A percentile compares a stretch with the other conserved stretches of the same genome.
Conservation (phyloP, 1,140 invertebrate species). For the Harlomillsia oculata region DNA sequence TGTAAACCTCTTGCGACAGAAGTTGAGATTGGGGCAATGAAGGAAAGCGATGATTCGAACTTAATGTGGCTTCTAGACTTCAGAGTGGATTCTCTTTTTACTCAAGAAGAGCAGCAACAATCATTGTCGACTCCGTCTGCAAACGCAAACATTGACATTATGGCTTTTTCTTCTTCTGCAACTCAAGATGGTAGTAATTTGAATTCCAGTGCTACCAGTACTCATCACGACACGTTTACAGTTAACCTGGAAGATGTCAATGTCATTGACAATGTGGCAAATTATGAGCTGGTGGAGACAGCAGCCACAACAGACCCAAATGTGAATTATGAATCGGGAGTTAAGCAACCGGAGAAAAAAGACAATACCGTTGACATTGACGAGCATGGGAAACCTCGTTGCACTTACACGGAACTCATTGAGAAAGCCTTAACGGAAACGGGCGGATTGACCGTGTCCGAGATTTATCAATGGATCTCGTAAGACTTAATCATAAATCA, state of each 20-base stretch:
- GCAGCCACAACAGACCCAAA: not conserved
- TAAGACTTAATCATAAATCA: too few species aligned
- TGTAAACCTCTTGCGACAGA: conserved; percentile 7
- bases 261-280: conserved; percentile 15
- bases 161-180: not conserved
- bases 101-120: not conserved
- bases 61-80: conserved; percentile 35
- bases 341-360: too few species aligned
- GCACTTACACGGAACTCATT: conserved; percentile 68
- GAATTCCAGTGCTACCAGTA: not conserved
- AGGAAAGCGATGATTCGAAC: conserved; percentile 28
- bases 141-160: not conserved
- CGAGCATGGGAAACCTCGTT: conserved; percentile 33
- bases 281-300: conserved; percentile 22
- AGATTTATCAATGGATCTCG: conserved; percentile 85
- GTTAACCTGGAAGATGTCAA: not conserved
- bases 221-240: not conserved
- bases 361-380: conserved; percentile 14
- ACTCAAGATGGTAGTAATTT: not conserved
- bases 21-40: conserved; percentile 19
- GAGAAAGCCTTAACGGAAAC: conserved; percentile 69
- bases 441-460: conserved; percentile 75
- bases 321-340: not conserved
- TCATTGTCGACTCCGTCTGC: not conserved
- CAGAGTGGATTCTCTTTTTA: conserved; percentile 24